Evolutionary conservation across 37 sponge, comb jelly and placozoan species (phyloP), one percentile per base, ranked within the genome.

Genomic region (Axinella damicornis): DNA sequence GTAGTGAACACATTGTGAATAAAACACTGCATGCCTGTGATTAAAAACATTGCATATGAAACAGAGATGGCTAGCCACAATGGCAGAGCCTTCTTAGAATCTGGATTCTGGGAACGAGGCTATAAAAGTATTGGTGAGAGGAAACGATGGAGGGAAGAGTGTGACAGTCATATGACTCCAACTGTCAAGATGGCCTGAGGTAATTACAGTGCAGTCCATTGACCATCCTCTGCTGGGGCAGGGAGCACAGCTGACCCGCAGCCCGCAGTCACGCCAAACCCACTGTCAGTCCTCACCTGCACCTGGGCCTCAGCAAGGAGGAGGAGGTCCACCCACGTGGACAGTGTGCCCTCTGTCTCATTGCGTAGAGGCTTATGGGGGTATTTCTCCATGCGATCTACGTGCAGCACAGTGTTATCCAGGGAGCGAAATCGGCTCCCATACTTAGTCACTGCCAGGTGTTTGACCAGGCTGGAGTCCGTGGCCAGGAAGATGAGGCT

Each of bases 261-360:
- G 68, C 17, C 22, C 25, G 37, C 15, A 56, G n/a, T n/a, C n/a
- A n/a, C n/a, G n/a, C n/a, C 37, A 40, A 80, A 80, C 1, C 69
- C 67, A 53, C 54, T 54, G 15, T 32, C 34, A 16, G 33, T 36
- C 6, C 9, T 46, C 33, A 80, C 69, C 31, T 68, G 37, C 20
- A 33, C 19, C 31, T 53, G 25, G 28, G 81, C 37, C 54, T 87
- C 75, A 15, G 88, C 88, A 41, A 87, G 38, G 52, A 87, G 66
- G 33, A 87, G 19, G 1, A 87, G n/a, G 54, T 87, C 81, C 17
- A 68, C 60, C 88, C 88, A 87, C 57, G 38, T 66, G 9, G 28
- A 33, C 21, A 81, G 52, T 12, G 74, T 30, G 0, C 58, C 80
- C 37, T 79, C 73, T 0, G 28, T 65, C 33, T 81, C 75, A 22